These are phyloP conservation scores for Medauroidea extradentata DNA, from an alignment of 1,140 invertebrate species.

Conservation along the genomic window DNA sequence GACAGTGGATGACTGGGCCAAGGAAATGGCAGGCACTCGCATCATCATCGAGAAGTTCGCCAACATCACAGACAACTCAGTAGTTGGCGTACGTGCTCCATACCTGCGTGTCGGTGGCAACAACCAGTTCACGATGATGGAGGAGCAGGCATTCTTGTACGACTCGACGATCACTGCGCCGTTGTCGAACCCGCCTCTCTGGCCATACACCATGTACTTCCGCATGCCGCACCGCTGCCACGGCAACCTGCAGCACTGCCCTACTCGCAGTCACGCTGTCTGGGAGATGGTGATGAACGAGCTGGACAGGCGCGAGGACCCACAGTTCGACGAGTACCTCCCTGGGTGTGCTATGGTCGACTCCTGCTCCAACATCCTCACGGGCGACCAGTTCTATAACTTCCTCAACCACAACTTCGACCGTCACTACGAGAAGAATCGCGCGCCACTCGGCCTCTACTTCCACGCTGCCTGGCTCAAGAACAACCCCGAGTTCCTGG, in stretches of 20 bases:
- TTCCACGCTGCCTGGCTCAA: conserved; percentile 96
- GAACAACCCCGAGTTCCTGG: conserved; percentile 89
- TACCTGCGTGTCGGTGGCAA: conserved; percentile 91
- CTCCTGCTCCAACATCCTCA: conserved; percentile 90
- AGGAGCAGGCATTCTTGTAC: conserved; percentile 92
- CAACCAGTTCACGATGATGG: conserved; percentile 98
- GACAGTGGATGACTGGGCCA: conserved; percentile 89
- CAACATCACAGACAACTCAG: conserved; percentile 89
- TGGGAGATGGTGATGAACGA: conserved; percentile 99
- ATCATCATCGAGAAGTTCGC: conserved; percentile 89
- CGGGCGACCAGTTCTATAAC: conserved; percentile 91
- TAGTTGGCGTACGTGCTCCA: conserved; percentile 90
- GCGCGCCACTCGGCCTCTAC: conserved; percentile 88
- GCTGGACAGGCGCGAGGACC: conserved; percentile 86
- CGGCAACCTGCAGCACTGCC: conserved; percentile 89
- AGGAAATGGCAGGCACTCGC: conserved; percentile 94
- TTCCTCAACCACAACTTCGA: conserved; percentile 96
- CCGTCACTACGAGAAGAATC: conserved; percentile 90
- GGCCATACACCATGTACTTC: conserved; percentile 98
- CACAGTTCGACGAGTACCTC: conserved; percentile 83
- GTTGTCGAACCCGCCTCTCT: conserved; percentile 85
- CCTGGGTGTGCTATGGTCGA: conserved; percentile 96
- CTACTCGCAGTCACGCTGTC: conserved; percentile 85
- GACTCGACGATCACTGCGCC: conserved; percentile 94
- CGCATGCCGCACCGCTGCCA: conserved; percentile 93